Percentiles rank a stretch among this genome's conserved stretches.
phyloP scores from a whole-genome alignment of 2,113 vertebrate genomes.

The Hippolais icterina region DNA sequence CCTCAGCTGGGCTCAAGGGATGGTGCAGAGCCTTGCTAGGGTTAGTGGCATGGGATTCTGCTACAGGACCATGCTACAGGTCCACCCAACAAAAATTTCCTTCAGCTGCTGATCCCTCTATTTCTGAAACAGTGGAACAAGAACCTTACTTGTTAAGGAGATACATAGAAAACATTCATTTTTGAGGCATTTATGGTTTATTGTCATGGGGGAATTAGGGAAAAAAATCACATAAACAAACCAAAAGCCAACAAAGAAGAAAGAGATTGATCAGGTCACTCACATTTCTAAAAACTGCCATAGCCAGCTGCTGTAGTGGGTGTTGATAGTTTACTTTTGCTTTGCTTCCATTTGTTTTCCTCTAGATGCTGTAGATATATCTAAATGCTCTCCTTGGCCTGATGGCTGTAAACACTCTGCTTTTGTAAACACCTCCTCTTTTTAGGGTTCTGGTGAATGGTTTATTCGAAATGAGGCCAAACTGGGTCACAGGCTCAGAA shows the following conservation, averaged over 20 bases:
- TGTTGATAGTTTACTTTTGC: not conserved
- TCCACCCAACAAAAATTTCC: not conserved
- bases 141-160: not conserved
- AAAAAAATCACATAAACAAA: not conserved
- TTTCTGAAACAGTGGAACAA: not conserved
- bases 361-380: not conserved
- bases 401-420: not conserved
- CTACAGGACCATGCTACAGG: not conserved
- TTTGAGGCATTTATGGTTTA: not conserved
- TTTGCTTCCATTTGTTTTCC: not conserved
- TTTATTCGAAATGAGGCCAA: not conserved
- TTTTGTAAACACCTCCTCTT: not conserved
- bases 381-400: not conserved
- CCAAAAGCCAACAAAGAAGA: not conserved
- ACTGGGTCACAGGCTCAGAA: not conserved
- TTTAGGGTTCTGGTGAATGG: not conserved
- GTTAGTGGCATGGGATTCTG: not conserved
- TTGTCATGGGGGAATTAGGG: not conserved
- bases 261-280: not conserved
- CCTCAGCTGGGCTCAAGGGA: not conserved
- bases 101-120: not conserved
- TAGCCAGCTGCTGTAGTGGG: not conserved
- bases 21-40: not conserved
- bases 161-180: not conserved
- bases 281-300: not conserved